Percentiles rank a stretch among this genome's conserved stretches.
phyloP scores from a whole-genome alignment of 1,140 invertebrate species.

The Drosophila novamexicana region DNA sequence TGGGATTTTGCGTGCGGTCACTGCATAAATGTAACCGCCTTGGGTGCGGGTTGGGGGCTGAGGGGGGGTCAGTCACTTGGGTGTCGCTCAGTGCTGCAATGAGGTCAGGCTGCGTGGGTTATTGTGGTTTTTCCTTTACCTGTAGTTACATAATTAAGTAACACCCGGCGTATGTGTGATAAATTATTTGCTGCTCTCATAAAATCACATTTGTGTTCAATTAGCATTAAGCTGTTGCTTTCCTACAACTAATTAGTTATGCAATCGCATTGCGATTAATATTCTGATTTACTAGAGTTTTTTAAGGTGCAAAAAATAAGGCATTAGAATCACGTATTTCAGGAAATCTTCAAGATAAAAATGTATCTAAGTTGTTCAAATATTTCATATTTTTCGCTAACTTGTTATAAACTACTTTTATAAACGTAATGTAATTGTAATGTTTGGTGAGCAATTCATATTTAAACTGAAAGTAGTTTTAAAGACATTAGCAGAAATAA shows the following conservation, averaged over 20 bases:
- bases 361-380: too few relatives aligned
- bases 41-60: background rate
- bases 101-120: conserved; percentile 5
- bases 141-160: conserved; percentile 32
- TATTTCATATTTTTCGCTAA: too few relatives aligned
- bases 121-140: background rate
- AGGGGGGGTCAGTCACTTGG: background rate
- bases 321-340: too few relatives aligned
- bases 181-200: background rate
- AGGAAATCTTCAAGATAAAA: too few relatives aligned
- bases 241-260: background rate
- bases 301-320: too few relatives aligned
- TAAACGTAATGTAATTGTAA: too few relatives aligned
- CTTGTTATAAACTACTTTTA: too few relatives aligned
- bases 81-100: background rate
- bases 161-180: background rate
- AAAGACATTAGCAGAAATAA: too few relatives aligned
- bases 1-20: conserved; percentile 27
- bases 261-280: conserved; percentile 1
- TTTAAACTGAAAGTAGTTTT: too few relatives aligned
- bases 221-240: conserved; percentile 3
- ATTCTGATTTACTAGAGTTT: background rate
- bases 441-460: too few relatives aligned
- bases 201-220: conserved; percentile 1
- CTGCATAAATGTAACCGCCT: conserved; percentile 18